Base-by-base conservation (phyloP, 23 tunicate species). In the Trididemnum clinides region DNA sequence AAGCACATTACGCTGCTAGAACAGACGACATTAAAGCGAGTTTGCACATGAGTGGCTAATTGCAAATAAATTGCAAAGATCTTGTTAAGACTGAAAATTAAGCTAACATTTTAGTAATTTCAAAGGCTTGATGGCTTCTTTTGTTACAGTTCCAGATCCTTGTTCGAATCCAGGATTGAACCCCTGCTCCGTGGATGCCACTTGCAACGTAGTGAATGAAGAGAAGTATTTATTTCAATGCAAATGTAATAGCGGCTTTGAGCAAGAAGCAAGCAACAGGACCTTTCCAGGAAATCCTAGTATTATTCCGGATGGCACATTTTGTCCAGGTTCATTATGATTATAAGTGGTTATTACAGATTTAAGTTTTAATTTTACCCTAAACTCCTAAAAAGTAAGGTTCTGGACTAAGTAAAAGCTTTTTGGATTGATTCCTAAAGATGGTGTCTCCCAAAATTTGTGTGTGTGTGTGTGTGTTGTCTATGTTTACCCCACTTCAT, bases 231-330 rank as follows among this genome's bases (percentile, higher is more conserved):
- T 74, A 12, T 36, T 74, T 5, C 86, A 29, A 21, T 82, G 86
- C 76, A 37, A 39, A 27, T 82, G 86, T 35, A n/a, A 32, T 30
- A 27, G 1, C 36, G 86, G 86, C 4, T 82, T 36, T 29, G 32
- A 82, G 34, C 84, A 80, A 58, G 35, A 76, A 1, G 86, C 86
- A 0, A 82, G 86, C 58, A 32, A 36, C 1, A 33, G 28, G n/a
- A 34, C 76, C 7, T 57, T 50, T 30, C 2, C 23, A 1, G 51
- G 51, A 4, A 34, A 82, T 1, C 12, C 35, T 20, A 20, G 19
- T 23, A 28, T 82, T 28, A 64, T 82, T 23, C 86, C 86, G 6
- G 86, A 82, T 58, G 86, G 86, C 64, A 82, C 86, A 0, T 32
- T 32, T 28, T 82, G 86, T 39, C 86, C 76, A 1, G 86, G 86